A percentile compares a stretch with the other conserved stretches of the same genome.
These are phyloP conservation scores for Acrocyrtus sp. DNA, from an alignment of 2,888 invertebrate species.

Conservation along the genomic window DNA sequence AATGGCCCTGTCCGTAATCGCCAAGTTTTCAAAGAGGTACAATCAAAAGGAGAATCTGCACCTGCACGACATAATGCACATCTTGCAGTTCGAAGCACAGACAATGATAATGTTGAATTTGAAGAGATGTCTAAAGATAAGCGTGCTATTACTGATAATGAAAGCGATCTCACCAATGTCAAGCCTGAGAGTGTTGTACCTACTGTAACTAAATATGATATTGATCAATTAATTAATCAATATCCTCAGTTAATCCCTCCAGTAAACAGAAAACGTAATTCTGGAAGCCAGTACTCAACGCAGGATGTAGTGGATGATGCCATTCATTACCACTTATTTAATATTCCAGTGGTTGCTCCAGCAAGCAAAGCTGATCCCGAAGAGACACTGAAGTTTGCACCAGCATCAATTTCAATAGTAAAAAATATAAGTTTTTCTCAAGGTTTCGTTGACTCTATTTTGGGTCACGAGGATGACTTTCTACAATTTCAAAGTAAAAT, in stretches of 20 bases:
- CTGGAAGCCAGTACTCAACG: constrained; percentile 5
- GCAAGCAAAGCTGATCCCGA: not conserved
- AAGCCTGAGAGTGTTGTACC: too few species aligned
- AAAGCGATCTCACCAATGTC: not conserved
- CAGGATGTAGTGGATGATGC: not conserved
- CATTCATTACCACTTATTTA: not conserved
- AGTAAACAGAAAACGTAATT: constrained; percentile 24
- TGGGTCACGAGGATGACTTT: constrained; percentile 26
- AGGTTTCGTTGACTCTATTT: constrained; percentile 3
- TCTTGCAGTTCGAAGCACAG: not conserved
- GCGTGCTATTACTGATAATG: not conserved
- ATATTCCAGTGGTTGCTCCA: not conserved
- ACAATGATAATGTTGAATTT: not conserved
- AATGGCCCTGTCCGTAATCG: not conserved
- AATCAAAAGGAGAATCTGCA: not conserved
- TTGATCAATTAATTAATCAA: constrained; percentile 21
- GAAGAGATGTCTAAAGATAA: not conserved
- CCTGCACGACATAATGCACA: not conserved
- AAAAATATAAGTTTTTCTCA: constrained; percentile 21
- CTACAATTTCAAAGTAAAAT: constrained; percentile 13
- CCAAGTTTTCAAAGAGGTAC: not conserved
- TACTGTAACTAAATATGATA: too few species aligned
- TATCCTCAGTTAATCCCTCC: constrained; percentile 28
- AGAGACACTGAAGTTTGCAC: not conserved
- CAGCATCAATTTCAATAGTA: not conserved